Evolutionary conservation across 2,797 vertebrate genomes (phyloP).

Genomic region (Peromyscus nudipes): DNA sequence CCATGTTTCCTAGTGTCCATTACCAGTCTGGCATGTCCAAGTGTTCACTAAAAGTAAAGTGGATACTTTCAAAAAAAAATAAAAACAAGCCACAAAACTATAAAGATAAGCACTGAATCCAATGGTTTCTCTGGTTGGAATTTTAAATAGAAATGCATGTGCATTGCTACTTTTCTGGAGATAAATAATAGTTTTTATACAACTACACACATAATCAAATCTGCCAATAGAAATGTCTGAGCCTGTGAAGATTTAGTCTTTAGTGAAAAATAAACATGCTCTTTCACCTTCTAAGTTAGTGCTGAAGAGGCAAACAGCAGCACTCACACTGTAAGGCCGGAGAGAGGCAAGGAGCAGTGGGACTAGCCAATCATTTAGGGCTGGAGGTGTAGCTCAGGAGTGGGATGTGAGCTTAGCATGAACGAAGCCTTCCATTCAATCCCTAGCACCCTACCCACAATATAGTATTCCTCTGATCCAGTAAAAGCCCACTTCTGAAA

Average conservation of each 20-base stretch:
- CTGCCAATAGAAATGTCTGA: slow-evolving; percentile 29
- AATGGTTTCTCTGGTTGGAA: background rate
- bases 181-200: slow-evolving; percentile 13
- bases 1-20: background rate
- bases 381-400: background rate
- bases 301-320: background rate
- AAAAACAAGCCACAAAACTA: slow-evolving; percentile 60
- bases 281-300: slow-evolving; percentile 9
- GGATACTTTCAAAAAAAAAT: slow-evolving; percentile 51
- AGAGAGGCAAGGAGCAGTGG: slow-evolving; percentile 25
- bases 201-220: background rate
- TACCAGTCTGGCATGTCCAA: slow-evolving; percentile 11
- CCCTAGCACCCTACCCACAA: background rate
- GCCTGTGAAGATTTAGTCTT: slow-evolving; percentile 22
- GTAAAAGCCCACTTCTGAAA: slow-evolving; percentile 51
- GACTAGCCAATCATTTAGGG: background rate
- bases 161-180: slow-evolving; percentile 1
- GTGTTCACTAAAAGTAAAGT: slow-evolving; percentile 39
- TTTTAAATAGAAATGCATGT: slow-evolving; percentile 24
- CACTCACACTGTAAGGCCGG: background rate
- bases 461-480: background rate
- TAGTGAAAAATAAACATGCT: slow-evolving; percentile 48
- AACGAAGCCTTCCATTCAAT: background rate
- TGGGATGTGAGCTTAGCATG: too few relatives aligned
- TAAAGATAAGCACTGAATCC: background rate